Percentiles rank a stretch among this genome's conserved stretches.
These are phyloP conservation scores for Lordiphosa andalusiaca DNA, from an alignment of 2,888 invertebrate species.

Conservation along the genomic window DNA sequence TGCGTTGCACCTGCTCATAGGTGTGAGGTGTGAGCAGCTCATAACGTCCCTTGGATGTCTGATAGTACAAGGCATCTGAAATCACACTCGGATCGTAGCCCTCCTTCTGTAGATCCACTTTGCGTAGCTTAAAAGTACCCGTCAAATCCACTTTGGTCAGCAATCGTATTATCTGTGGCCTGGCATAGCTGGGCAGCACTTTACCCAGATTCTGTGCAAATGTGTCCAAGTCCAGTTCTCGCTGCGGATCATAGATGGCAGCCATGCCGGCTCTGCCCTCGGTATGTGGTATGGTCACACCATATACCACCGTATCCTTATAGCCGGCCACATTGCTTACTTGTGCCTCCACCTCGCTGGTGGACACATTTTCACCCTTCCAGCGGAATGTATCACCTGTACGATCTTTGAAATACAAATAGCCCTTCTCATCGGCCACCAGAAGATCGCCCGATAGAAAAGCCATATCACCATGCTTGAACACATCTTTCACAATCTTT, in stretches of 20 bases:
- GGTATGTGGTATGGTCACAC: slow-evolving; percentile 90
- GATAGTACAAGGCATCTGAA: slow-evolving; percentile 90
- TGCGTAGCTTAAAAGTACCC: slow-evolving; percentile 98
- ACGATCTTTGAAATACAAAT: slow-evolving; percentile 96
- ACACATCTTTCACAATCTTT: slow-evolving; percentile 93
- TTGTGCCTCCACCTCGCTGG: slow-evolving; percentile 96
- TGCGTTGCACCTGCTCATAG: slow-evolving; percentile 87
- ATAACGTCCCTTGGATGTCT: slow-evolving; percentile 87
- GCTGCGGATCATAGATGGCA: slow-evolving; percentile 88
- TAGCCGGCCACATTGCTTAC: slow-evolving; percentile 90
- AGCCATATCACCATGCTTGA: slow-evolving; percentile 91
- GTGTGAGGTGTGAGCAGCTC: slow-evolving; percentile 85
- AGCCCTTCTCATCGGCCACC: slow-evolving; percentile 94
- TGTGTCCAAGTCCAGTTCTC: slow-evolving; percentile 83
- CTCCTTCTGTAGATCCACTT: slow-evolving; percentile 93
- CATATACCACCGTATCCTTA: slow-evolving; percentile 94
- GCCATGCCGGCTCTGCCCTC: slow-evolving; percentile 98
- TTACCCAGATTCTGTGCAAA: slow-evolving; percentile 84
- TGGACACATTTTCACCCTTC: slow-evolving; percentile 99
- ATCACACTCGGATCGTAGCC: slow-evolving; percentile 89
- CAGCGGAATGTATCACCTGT: slow-evolving; percentile 98
- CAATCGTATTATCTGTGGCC: slow-evolving; percentile 92
- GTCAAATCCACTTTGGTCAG: slow-evolving; percentile 93
- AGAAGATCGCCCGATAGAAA: slow-evolving; percentile 96
- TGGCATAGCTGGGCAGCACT: slow-evolving; percentile 91